Conservation (phyloP, 2,888 invertebrate genomes). For the Monopis laevigella region DNA sequence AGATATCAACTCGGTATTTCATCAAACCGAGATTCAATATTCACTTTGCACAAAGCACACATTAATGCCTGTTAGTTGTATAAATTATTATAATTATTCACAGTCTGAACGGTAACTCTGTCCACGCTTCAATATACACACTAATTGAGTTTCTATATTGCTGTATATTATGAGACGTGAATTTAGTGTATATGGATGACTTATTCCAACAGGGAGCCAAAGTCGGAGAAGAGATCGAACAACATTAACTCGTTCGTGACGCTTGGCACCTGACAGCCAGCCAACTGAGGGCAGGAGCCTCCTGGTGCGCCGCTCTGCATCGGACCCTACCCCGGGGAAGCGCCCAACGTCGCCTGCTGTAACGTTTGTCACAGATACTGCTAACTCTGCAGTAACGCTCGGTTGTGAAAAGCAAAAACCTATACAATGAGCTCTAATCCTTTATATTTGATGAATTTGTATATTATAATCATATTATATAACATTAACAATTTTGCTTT, state of each 20-base stretch:
- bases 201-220: slow-evolving; percentile 73
- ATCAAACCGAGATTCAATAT: slow-evolving; percentile 1
- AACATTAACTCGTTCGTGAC: slow-evolving; percentile 83
- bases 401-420: slow-evolving; percentile 3
- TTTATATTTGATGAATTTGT: slow-evolving; percentile 8
- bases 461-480: neutral
- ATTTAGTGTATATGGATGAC: neutral
- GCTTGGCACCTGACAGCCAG: slow-evolving; percentile 76
- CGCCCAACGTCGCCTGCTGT: slow-evolving; percentile 25
- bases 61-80: slow-evolving; percentile 2
- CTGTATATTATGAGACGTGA: too few relatives aligned
- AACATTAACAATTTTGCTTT: neutral
- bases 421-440: neutral
- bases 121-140: too few relatives aligned
- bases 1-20: too few relatives aligned
- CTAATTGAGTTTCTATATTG: too few relatives aligned
- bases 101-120: too few relatives aligned
- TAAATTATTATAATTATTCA: neutral
- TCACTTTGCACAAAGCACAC: slow-evolving; percentile 5
- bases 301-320: slow-evolving; percentile 53
- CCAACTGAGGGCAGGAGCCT: slow-evolving; percentile 61
- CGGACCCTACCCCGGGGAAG: slow-evolving; percentile 35
- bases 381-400: slow-evolving; percentile 20
- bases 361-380: slow-evolving; percentile 29
- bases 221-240: slow-evolving; percentile 87